These are phyloP conservation scores for Notiomystis cincta DNA, from an alignment of 2,113 vertebrate genomes.

Conservation along the genomic window DNA sequence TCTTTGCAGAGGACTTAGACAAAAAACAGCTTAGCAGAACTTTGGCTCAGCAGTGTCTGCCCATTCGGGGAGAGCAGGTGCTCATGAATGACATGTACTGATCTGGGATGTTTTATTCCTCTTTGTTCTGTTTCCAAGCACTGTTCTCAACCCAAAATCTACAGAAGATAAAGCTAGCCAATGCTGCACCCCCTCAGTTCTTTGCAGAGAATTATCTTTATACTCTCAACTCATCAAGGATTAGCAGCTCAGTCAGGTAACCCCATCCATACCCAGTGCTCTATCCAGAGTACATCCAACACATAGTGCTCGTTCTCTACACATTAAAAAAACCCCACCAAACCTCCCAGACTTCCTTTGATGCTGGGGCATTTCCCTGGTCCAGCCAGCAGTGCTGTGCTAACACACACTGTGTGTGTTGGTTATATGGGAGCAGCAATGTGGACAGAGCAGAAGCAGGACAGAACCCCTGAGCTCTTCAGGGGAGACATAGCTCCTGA, in stretches of 20 bases:
- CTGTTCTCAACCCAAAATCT: neutral
- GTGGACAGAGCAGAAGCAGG: too few relatives aligned
- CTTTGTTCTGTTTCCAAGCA: neutral
- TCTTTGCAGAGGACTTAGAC: neutral
- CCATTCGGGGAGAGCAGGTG: neutral
- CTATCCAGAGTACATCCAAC: neutral
- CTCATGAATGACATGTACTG: neutral
- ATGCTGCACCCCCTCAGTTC: neutral
- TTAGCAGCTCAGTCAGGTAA: neutral
- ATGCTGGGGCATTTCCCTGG: neutral
- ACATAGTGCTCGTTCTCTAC: neutral
- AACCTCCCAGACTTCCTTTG: neutral
- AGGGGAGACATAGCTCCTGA: neutral
- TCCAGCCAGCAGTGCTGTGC: neutral
- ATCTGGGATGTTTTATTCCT: neutral
- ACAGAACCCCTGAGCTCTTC: fast-evolving
- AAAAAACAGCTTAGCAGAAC: neutral
- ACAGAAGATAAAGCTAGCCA: neutral
- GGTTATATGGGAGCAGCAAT: neutral
- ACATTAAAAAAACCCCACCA: neutral
- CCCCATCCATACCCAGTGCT: neutral
- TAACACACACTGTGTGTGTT: too few relatives aligned
- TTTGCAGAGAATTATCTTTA: neutral
- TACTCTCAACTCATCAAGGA: neutral
- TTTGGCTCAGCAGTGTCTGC: neutral